Conservation (phyloP, 2,888 invertebrate genomes). For the Noctua fimbriata region DNA sequence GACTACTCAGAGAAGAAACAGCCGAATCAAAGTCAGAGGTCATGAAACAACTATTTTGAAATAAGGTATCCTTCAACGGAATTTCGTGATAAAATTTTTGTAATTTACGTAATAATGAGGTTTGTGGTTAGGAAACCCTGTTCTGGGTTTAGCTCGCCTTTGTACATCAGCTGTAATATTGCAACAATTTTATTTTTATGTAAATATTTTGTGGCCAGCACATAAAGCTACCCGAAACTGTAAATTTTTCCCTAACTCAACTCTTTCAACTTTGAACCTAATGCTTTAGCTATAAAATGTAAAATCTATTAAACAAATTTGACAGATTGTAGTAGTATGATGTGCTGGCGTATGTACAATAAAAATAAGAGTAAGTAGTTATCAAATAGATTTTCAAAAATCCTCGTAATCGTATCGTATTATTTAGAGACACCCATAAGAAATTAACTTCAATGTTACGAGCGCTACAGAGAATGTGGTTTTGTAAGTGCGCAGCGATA, state of each 20-base stretch:
- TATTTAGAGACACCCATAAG: not conserved
- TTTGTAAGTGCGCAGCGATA: not conserved
- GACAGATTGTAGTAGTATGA: too few species aligned
- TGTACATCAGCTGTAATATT: not conserved
- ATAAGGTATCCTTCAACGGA: not conserved
- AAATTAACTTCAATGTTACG: not conserved
- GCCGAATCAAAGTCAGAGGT: not conserved
- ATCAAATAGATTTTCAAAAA: not conserved
- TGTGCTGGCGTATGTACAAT: too few species aligned
- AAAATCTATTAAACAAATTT: too few species aligned
- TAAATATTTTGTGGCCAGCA: not conserved
- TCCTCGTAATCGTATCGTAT: not conserved
- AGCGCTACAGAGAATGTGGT: not conserved
- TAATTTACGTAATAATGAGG: not conserved
- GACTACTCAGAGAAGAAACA: too few species aligned
- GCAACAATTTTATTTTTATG: not conserved
- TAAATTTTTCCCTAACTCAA: too few species aligned
- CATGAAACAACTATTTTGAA: not conserved
- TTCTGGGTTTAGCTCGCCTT: too few species aligned
- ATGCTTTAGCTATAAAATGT: too few species aligned
- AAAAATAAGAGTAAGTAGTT: not conserved
- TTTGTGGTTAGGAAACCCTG: not conserved
- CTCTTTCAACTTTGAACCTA: too few species aligned
- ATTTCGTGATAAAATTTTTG: not conserved
- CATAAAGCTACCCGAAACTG: too few species aligned